Evolutionary conservation across 2,888 invertebrate genomes (phyloP).

Genomic region (Neria commutata): DNA sequence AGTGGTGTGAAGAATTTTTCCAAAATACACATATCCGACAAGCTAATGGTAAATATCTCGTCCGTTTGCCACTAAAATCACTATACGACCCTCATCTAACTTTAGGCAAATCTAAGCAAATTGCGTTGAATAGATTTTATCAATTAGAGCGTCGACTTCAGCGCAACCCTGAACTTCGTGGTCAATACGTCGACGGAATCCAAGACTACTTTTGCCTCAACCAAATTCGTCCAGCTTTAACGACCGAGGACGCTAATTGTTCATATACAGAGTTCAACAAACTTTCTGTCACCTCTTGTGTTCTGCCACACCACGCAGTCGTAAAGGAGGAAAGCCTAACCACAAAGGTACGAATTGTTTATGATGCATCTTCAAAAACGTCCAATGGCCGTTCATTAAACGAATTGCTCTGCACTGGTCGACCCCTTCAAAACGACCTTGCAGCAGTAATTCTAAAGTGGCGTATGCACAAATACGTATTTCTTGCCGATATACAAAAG

Average conservation of each 20-base stretch:
- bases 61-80: background rate
- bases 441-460: background rate
- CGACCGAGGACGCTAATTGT: background rate
- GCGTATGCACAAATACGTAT: too few relatives aligned
- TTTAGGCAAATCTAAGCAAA: background rate
- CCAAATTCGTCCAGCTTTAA: background rate
- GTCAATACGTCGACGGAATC: background rate
- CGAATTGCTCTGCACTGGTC: background rate
- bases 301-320: background rate
- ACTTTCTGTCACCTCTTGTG: background rate
- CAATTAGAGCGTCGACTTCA: background rate
- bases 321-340: background rate
- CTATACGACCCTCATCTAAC: background rate
- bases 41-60: background rate
- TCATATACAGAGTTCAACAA: background rate
- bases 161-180: background rate
- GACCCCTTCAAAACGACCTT: background rate
- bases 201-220: background rate
- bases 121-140: background rate
- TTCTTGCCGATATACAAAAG: background rate
- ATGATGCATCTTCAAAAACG: background rate
- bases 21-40: background rate
- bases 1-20: conserved; percentile 1
- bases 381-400: background rate
- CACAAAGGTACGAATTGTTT: background rate